Base-by-base conservation (phyloP, 1,140 invertebrate species). In the Tetragnatha versicolor region DNA sequence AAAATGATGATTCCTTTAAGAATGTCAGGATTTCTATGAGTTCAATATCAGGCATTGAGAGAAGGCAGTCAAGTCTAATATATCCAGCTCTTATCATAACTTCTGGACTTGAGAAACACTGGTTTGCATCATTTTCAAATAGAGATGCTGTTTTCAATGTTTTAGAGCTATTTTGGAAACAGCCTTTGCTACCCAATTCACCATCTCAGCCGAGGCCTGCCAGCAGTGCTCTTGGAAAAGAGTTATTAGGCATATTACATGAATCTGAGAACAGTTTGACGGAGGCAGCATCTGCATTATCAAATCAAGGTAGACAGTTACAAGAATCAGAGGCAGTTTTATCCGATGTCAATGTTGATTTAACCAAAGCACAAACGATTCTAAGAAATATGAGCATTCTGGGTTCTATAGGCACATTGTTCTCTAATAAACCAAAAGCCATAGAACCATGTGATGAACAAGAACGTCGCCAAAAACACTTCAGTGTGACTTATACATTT, bases 51-150 rank as follows among this genome's bases (percentile, higher is more conserved):
- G 47, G 42, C n/a, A 2, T 77, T 27, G 73, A 79, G 12, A 79
- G 61, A 37, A 55, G 53, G 37, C 65, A 58, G 35, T 79, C 76
- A 14, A 68, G 37, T 60, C 58, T 79, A 4, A 79, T 79, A 33
- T 79, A 60, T 69, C 14, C 76, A 17, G 22, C 51, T 33, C 3
- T 79, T 49, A 55, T 79, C 33, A 35, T 79, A 9, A 29, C 29
- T 25, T 31, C 60, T 58, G 49, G 51, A 14, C 33, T 51, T 10
- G 65, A 68, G 29, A 69, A 68, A 25, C 37, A 79, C 20, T 79
- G 76, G 76, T 79, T 79, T 60, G n/a, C 63, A 14, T 79, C 76
- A 2, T 69, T 79, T 69, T 12, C 63, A n/a, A 79, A 63, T 31
- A 79, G 76, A 35, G 76, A 79, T 33, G 37, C 22, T 14, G 31